Evolutionary conservation across 2,888 invertebrate genomes (phyloP), one percentile per base, ranked within the genome.

Genomic region (Aricia artaxerxes): DNA sequence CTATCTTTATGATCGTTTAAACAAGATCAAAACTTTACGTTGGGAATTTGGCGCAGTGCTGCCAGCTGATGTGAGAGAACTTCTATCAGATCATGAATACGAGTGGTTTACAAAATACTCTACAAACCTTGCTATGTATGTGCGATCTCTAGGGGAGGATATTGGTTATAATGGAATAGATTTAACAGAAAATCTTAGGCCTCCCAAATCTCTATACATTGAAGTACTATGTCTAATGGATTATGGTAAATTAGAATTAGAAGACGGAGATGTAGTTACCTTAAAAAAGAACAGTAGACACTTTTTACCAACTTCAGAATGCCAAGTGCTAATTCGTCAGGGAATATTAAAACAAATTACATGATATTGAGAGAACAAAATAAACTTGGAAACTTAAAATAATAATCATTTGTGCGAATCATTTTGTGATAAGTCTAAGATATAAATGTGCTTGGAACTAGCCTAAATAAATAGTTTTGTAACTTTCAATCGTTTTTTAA

Each of bases 11-110:
- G 97, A 97, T 85, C 95, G 99, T 82, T 94, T 99, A 88, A 95
- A 95, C 83, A 96, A 97, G 85, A 96, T 99, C 38, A 96, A 97
- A 84, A 96, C 97, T n/a, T 95, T 98, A 90, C 95, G 99, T 76
- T 99, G 99, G 99, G 98, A 99, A 86, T 98, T 99, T 88, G 99
- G 99, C 0, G 97, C 98, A 61, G 97, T 98, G 76, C 90, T 99
- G 79, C 99, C 99, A 0, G 90, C 96, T 0, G 98, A 99, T 87
- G 96, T 99, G 0, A 97, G 97, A 87, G 95, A 96, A 79, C 96
- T 97, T 81, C 92, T 99, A 64, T 97, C 97, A 78, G 96, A 97
- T 85, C 96, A 97, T 0, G 99, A 99, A 94, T 95, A 97, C 53
- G 95, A 96, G 80, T 99, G 98, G 97, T 98, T 99, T 87, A 96